Base-by-base conservation (phyloP, 1,140 invertebrate genomes). In the Eupeodes corollae region DNA sequence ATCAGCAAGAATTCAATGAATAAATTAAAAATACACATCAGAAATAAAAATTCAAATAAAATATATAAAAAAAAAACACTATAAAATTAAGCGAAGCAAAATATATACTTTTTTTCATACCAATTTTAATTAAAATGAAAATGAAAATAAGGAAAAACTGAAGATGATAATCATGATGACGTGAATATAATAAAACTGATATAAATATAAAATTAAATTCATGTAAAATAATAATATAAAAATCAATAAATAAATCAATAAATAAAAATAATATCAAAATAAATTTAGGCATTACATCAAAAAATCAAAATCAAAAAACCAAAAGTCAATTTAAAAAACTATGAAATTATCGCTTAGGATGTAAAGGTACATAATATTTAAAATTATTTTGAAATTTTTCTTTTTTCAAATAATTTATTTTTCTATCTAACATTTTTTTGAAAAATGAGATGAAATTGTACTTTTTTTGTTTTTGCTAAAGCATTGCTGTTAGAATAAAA, bases 1-100 rank as follows among this genome's bases (percentile, higher is more conserved):
- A 83, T 79, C 80, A 69, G 79, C 80, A 72, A 79, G 84, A 77
- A 84, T 86, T 78, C 83, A 88, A 78, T 88, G 79, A 51, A 53
- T 19, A 43, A 50, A 39, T 35, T 32, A n/a, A 49, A 65, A 53
- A 26, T n/a, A n/a, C n/a, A n/a, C n/a, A n/a, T n/a, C n/a, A n/a
- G n/a, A n/a, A n/a, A n/a, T n/a, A n/a, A n/a, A n/a, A n/a, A n/a
- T n/a, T n/a, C n/a, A n/a, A 43, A 44, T 43, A 21, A 13, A 47
- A 47, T 39, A 50, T 48, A 48, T 54, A 45, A 42, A 42, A 26
- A 6, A 26, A 48, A 53, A 54, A 53, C 51, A 32, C 14, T 31
- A 41, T 43, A 33, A 19, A 51, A 30, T 15, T 33, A 21, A 33
- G 38, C 21, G 26, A 41, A 47, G 32, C 39, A 38, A 48, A 14